Conservation (phyloP, 1,140 invertebrate species). For the Gryon sp. region DNA sequence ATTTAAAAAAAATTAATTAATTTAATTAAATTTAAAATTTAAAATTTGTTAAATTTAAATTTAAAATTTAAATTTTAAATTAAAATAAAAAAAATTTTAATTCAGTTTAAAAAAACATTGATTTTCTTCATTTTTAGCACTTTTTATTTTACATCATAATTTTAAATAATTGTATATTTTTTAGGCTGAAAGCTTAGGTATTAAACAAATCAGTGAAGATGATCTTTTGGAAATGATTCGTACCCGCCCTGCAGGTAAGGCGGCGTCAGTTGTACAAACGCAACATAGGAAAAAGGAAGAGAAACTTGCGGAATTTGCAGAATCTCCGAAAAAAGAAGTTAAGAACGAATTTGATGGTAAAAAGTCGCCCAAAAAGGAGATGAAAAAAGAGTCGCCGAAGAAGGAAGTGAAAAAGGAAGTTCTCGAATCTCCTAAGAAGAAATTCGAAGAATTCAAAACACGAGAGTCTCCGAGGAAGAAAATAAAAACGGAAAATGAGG, state of each 20-base stretch:
- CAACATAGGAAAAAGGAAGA: slow-evolving; percentile 52
- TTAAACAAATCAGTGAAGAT: slow-evolving; percentile 89
- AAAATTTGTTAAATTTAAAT: no score
- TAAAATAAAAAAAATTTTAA: background rate
- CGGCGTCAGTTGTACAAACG: slow-evolving; percentile 34
- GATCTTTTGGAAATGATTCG: slow-evolving; percentile 89
- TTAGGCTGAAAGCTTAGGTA: slow-evolving; percentile 83
- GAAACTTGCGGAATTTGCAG: slow-evolving; percentile 26
- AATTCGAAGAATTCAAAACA: background rate
- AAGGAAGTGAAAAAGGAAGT: background rate
- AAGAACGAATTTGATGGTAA: slow-evolving; percentile 32
- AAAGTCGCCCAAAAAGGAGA: slow-evolving; percentile 5
- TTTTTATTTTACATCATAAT: no score
- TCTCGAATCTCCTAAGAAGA: background rate
- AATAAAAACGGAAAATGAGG: no score
- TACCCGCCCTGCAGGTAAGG: slow-evolving; percentile 78
- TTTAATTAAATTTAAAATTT: no score
- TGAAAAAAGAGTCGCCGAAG: slow-evolving; percentile 7
- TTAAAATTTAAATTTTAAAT: no score
- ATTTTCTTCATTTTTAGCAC: no score
- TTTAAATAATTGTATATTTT: no score
- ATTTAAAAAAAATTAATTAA: no score
- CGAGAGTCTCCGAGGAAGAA: no score
- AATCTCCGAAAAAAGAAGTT: slow-evolving; percentile 18
- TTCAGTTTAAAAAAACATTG: no score